These are phyloP conservation scores for Boloria euphrosyne DNA, from an alignment of 2,888 invertebrate species.

Conservation along the genomic window DNA sequence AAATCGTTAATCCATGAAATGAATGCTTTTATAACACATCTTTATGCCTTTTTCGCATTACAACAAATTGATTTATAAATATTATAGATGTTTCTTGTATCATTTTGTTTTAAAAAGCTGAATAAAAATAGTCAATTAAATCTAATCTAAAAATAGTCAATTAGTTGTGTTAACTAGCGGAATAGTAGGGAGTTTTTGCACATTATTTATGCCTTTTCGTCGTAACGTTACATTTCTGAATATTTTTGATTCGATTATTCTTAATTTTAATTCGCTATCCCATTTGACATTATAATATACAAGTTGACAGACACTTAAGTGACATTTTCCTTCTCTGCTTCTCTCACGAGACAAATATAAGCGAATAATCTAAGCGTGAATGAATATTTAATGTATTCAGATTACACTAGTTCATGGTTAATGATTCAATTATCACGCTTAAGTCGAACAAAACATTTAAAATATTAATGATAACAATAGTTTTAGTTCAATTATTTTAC, in stretches of 20 bases:
- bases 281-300: constrained; percentile 27
- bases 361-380: constrained; percentile 13
- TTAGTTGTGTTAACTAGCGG: too few species aligned
- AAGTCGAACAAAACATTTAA: not conserved
- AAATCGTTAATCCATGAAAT: too few species aligned
- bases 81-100: too few species aligned
- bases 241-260: not conserved
- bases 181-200: too few species aligned
- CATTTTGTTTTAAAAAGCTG: too few species aligned
- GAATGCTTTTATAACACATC: too few species aligned
- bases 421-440: constrained; percentile 14
- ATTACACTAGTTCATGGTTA: constrained; percentile 21
- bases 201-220: too few species aligned
- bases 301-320: constrained; percentile 27
- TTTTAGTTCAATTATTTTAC: not conserved
- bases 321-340: constrained; percentile 20
- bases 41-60: too few species aligned
- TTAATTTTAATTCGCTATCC: constrained; percentile 7
- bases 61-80: too few species aligned
- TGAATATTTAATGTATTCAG: constrained; percentile 27
- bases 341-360: constrained; percentile 20
- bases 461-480: constrained; percentile 2
- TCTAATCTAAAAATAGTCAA: too few species aligned
- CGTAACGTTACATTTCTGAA: not conserved
- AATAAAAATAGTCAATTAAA: too few species aligned